These are phyloP conservation scores for Lytechinus pictus DNA, from an alignment of 35 echinoderm and acorn worm species.

Conservation along the genomic window DNA sequence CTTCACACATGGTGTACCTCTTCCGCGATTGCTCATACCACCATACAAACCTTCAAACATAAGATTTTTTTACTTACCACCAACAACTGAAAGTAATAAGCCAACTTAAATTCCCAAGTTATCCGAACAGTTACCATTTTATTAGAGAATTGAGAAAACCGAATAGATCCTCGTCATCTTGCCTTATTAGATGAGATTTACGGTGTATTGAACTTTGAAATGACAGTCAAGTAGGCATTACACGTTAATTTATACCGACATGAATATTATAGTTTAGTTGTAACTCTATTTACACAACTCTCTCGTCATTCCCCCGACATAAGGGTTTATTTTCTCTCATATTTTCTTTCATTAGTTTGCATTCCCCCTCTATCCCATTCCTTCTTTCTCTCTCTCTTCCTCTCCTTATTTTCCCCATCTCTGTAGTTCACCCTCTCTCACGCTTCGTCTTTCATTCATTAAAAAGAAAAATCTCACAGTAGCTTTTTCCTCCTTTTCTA, in stretches of 20 bases:
- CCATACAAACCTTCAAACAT: too few species aligned
- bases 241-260: not conserved
- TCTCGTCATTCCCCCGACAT: not conserved
- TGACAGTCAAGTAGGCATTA: not conserved
- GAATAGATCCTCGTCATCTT: not conserved
- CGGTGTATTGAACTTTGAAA: not conserved
- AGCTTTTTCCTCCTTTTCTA: not conserved
- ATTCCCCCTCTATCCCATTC: not conserved
- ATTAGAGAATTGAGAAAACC: not conserved
- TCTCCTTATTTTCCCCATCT: not conserved
- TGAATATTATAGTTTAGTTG: not conserved
- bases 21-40: too few species aligned
- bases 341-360: not conserved
- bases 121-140: not conserved
- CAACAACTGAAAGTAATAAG: too few species aligned
- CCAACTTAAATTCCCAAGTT: too few species aligned
- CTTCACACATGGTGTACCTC: too few species aligned
- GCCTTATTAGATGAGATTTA: not conserved
- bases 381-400: not conserved
- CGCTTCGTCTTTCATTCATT: not conserved
- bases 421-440: not conserved
- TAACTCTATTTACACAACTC: not conserved
- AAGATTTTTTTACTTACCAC: too few species aligned
- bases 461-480: not conserved
- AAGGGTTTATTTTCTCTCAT: not conserved